These are phyloP conservation scores for Cinclus cinclus DNA, from an alignment of 2,113 vertebrate genomes.

Conservation along the genomic window DNA sequence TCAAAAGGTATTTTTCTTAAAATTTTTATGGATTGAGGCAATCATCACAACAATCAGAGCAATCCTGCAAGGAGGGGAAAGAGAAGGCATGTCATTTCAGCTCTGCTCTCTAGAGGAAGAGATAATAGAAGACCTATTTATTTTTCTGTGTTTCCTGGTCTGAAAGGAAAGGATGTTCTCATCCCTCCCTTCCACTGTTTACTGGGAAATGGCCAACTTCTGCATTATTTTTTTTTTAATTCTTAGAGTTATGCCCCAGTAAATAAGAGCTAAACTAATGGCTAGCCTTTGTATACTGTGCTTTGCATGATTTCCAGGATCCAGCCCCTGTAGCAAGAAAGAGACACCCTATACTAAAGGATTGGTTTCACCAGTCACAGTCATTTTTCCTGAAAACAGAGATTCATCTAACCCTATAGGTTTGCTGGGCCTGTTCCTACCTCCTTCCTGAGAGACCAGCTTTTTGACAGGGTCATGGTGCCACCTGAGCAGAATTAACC, in stretches of 20 bases:
- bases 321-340: background rate
- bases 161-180: background rate
- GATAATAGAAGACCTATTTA: slow-evolving; percentile 5
- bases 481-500: background rate
- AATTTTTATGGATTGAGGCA: background rate
- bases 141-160: background rate
- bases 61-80: background rate
- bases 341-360: background rate
- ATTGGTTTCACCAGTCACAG: background rate
- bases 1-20: slow-evolving; percentile 36
- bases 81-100: background rate
- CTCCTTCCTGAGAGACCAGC: background rate
- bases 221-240: background rate
- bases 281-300: background rate
- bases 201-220: background rate
- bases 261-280: background rate
- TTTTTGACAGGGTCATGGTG: background rate
- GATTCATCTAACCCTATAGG: background rate
- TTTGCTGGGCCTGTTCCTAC: background rate
- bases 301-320: background rate
- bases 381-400: background rate
- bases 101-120: slow-evolving; percentile 8
- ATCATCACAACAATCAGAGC: slow-evolving; percentile 36
- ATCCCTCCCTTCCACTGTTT: background rate
- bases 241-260: background rate